These are phyloP conservation scores for Dicyrtoma fusca DNA, from an alignment of 2,888 invertebrate genomes.

Conservation along the genomic window DNA sequence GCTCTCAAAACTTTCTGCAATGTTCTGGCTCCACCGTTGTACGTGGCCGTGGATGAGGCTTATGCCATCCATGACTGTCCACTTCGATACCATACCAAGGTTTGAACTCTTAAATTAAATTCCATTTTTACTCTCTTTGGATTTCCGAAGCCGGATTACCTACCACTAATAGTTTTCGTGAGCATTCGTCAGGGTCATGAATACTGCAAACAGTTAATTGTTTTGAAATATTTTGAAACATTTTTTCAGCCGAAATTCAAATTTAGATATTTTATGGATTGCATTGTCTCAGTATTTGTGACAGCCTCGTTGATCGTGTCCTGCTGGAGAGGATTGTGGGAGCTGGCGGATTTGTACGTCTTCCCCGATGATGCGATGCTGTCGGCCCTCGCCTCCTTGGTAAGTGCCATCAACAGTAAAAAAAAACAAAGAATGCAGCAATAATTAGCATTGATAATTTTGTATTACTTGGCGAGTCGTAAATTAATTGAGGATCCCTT, in stretches of 20 bases:
- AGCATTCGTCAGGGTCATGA: too few species aligned
- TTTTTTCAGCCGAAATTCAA: constrained; percentile 37
- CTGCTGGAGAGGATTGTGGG: constrained; percentile 88
- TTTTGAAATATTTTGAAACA: not conserved
- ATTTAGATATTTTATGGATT: constrained; percentile 75
- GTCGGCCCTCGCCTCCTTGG: constrained; percentile 79
- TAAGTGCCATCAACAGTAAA: constrained; percentile 62
- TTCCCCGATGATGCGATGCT: constrained; percentile 70
- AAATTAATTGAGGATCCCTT: not conserved
- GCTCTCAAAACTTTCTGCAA: constrained; percentile 75
- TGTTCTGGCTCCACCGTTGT: constrained; percentile 80
- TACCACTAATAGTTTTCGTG: too few species aligned
- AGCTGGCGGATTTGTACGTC: constrained; percentile 76
- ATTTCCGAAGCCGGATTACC: too few species aligned
- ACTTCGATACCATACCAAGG: constrained; percentile 78
- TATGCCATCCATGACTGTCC: constrained; percentile 80
- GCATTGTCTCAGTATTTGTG: constrained; percentile 80
- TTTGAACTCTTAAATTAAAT: constrained; percentile 26
- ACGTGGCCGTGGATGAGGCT: constrained; percentile 70
- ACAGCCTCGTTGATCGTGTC: constrained; percentile 83
- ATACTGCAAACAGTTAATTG: not conserved
- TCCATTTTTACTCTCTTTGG: too few species aligned
- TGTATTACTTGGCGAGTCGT: not conserved
- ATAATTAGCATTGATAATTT: constrained; percentile 4
- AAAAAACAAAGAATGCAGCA: too few species aligned